These are phyloP conservation scores for Andrena minutula DNA, from an alignment of 2,888 invertebrate genomes.

Conservation along the genomic window DNA sequence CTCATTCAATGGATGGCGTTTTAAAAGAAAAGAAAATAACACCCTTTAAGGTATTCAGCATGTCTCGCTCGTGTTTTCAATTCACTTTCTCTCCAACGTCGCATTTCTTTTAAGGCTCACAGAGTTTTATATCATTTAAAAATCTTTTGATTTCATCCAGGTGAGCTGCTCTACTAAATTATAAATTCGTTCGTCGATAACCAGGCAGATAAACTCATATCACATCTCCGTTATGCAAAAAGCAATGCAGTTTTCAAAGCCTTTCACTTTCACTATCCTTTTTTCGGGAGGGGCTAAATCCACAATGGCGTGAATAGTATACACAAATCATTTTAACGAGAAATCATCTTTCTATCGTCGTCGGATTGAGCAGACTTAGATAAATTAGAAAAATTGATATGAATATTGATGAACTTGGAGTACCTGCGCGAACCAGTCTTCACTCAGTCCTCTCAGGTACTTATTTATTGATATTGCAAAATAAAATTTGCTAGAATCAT, in stretches of 20 bases:
- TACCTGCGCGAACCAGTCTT: constrained; percentile 65
- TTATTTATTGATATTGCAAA: constrained; percentile 68
- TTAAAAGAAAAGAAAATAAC: constrained; percentile 66
- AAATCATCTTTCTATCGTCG: constrained; percentile 32
- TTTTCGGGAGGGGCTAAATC: constrained; percentile 22
- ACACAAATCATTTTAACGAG: constrained; percentile 38
- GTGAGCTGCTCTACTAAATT: constrained; percentile 52
- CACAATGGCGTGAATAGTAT: constrained; percentile 43
- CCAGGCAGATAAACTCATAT: constrained; percentile 42
- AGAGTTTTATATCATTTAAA: constrained; percentile 56
- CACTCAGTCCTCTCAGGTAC: constrained; percentile 68
- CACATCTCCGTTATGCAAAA: constrained; percentile 46
- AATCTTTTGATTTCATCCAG: constrained; percentile 70
- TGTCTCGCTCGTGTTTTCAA: constrained; percentile 54
- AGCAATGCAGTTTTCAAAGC: constrained; percentile 41
- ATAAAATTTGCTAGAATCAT: constrained; percentile 59
- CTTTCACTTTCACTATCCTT: constrained; percentile 49
- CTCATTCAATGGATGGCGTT: constrained; percentile 47
- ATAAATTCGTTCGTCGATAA: constrained; percentile 39
- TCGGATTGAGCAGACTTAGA: constrained; percentile 55
- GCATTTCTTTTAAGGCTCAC: constrained; percentile 57
- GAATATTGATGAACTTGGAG: constrained; percentile 68
- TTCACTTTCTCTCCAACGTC: constrained; percentile 45
- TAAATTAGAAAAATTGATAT: constrained; percentile 73
- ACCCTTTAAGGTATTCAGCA: constrained; percentile 60